Conservation (phyloP, 2,797 vertebrate species). For the Benthosema pterotum region DNA sequence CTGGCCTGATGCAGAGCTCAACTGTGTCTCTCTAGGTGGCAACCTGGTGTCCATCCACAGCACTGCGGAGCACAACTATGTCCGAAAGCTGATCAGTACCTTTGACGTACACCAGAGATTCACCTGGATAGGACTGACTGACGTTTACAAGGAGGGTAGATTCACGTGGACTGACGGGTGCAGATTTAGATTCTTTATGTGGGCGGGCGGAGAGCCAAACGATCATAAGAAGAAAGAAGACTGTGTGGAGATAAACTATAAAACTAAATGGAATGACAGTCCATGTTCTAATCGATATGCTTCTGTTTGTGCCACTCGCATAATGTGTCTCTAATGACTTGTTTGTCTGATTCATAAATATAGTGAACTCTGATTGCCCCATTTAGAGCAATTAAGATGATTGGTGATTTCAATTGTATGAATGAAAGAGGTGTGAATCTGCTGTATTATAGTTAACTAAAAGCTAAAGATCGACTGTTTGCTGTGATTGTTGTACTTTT, state of each 20-base stretch:
- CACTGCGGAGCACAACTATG: neutral
- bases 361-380: no score
- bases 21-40: neutral
- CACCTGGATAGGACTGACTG: slow-evolving; percentile 36
- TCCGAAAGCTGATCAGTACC: slow-evolving; percentile 19
- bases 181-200: rapidly evolving
- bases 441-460: no score
- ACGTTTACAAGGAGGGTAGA: neutral
- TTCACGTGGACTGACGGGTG: slow-evolving; percentile 53
- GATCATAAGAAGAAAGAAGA: rapidly evolving
- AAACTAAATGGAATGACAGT: rapidly evolving
- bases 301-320: slow-evolving; percentile 28
- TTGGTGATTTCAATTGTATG: no score
- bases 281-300: rapidly evolving
- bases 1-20: slow-evolving; percentile 36
- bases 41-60: slow-evolving; percentile 44
- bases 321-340: neutral
- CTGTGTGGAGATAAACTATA: neutral
- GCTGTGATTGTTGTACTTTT: no score
- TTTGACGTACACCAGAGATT: rapidly evolving
- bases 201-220: rapidly evolving
- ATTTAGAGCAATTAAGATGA: no score
- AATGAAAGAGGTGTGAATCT: no score
- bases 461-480: no score
- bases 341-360: neutral